phyloP scores from a whole-genome alignment of 2,797 vertebrate species.

The Notamacropus eugenii region DNA sequence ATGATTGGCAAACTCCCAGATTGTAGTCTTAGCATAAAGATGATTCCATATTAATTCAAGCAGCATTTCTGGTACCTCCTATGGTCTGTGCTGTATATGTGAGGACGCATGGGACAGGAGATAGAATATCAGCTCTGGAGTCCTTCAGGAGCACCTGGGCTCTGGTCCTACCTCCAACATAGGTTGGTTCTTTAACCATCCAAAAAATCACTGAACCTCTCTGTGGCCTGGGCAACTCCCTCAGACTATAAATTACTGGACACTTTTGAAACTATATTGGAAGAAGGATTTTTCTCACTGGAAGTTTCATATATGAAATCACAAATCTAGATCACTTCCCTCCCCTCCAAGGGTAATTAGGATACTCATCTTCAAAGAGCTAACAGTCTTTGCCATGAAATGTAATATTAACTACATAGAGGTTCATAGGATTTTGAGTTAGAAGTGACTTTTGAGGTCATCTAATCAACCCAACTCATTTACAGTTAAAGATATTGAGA shows the following conservation, averaged over 20 bases:
- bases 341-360: background rate
- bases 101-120: background rate
- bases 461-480: background rate
- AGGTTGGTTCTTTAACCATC: background rate
- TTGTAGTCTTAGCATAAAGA: constrained; percentile 55
- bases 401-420: background rate
- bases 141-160: background rate
- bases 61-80: background rate
- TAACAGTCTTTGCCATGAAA: background rate
- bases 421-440: background rate
- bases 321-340: background rate
- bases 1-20: constrained; percentile 53
- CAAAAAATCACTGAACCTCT: background rate
- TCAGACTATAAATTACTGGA: background rate
- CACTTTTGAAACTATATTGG: background rate
- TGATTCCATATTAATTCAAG: background rate
- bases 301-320: background rate
- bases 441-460: background rate
- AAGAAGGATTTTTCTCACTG: background rate
- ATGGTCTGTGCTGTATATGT: background rate
- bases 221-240: background rate
- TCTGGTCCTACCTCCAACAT: background rate
- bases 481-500: background rate
- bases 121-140: background rate
- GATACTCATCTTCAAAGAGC: background rate